Evolutionary conservation across 2,797 vertebrate genomes (phyloP), one percentile per base, ranked within the genome.

Genomic region (Huso huso): DNA sequence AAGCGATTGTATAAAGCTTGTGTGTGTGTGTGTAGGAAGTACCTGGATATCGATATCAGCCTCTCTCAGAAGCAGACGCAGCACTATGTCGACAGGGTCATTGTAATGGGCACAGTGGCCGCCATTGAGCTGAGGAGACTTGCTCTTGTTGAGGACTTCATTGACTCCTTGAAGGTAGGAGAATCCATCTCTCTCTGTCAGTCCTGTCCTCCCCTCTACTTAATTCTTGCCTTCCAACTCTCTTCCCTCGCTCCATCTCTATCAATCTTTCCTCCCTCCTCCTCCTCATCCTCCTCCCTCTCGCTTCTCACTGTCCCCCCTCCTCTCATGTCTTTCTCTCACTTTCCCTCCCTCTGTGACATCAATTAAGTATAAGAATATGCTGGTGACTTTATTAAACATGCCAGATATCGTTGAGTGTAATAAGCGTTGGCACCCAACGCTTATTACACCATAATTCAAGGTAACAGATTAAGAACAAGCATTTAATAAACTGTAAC

Each of bases 121-220:
- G 67, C 81, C 6, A 83, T 86, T n/a, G 77, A 86, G 66, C 77
- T 96, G 66, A 92, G 90, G 70, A 86, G 79, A 69, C 91, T 95
- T 69, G 72, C 95, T 73, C 89, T 95, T 67, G 92, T 95, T 11
- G 83, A 81, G 66, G 90, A 85, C 78, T 73, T 94, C 48, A 84
- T 93, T 70, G 87, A 93, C 68, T 96, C 94, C 55, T 75, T 94
- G 11, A 96, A 96, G 92, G 94, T 96, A 74, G 79, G 77, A 5
- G 49, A 12, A n/a, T 18, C 37, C 37, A 37, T 37, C 37, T 37
- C 3, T 37, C 37, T 37, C 37, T 37, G 37, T 37, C 37, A 37
- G 37, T 37, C 37, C 37, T 37, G 1, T 37, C 37, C 37, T 37
- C 37, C 37, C 37, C 37, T 37, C 37, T 37, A 37, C 15, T 55